Conservation (phyloP, 2,797 vertebrate species). For the Paramormyrops hopkinsi region DNA sequence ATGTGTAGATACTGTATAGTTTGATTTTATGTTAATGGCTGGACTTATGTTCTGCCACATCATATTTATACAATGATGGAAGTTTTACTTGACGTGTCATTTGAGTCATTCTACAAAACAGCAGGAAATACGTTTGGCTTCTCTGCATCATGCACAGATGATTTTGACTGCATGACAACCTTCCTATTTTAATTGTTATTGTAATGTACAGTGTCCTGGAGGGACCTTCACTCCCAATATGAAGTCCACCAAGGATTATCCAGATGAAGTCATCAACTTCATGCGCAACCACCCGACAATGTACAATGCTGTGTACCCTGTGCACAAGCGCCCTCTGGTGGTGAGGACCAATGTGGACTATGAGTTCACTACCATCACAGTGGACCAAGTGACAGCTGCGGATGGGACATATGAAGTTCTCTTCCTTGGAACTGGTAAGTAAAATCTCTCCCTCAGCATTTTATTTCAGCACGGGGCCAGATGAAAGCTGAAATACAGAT, state of each 20-base stretch:
- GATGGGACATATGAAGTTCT: conserved; percentile 97
- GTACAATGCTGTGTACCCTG: conserved; percentile 88
- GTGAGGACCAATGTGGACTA: conserved; percentile 91
- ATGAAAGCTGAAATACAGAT: not conserved
- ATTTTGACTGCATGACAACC: not conserved
- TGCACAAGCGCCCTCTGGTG: conserved; percentile 92
- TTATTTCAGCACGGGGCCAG: not conserved
- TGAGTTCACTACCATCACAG: conserved; percentile 91
- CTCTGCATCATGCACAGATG: not conserved
- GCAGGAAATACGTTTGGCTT: not conserved
- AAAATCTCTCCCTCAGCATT: not conserved
- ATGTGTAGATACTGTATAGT: not conserved
- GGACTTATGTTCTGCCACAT: not conserved
- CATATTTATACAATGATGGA: not conserved
- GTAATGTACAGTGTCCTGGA: conserved; percentile 78
- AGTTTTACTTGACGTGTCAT: not conserved
- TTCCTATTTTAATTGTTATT: not conserved
- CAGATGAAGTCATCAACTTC: conserved; percentile 98
- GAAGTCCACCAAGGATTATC: conserved; percentile 98
- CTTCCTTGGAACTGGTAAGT: conserved; percentile 93
- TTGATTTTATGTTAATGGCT: not conserved
- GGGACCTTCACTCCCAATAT: conserved; percentile 97
- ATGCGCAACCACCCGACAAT: conserved; percentile 95
- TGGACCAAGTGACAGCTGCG: conserved; percentile 94
- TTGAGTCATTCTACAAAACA: not conserved